These are phyloP conservation scores for Megaceryle torquata DNA, from an alignment of 2,113 vertebrate species.

Conservation along the genomic window DNA sequence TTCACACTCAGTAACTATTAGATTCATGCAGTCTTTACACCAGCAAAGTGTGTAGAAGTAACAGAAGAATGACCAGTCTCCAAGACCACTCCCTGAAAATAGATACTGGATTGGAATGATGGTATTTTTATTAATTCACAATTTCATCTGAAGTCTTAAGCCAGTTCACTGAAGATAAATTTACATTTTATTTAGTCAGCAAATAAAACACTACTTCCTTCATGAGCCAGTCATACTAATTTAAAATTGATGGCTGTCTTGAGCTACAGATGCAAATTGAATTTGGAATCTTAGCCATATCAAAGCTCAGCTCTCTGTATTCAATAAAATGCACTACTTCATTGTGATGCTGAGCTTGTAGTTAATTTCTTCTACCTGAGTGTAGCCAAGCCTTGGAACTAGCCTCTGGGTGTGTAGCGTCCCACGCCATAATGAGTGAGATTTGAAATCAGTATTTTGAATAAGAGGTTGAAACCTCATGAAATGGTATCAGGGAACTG, in stretches of 20 bases:
- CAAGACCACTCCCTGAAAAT: not conserved
- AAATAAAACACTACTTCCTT: not conserved
- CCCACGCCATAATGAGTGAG: not conserved
- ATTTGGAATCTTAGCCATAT: not conserved
- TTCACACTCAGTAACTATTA: not conserved
- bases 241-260: not conserved
- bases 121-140: not conserved
- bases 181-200: not conserved
- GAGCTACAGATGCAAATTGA: not conserved
- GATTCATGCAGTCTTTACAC: not conserved
- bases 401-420: not conserved
- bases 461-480: not conserved
- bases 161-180: not conserved
- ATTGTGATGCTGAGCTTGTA: not conserved
- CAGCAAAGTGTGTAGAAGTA: not conserved
- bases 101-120: not conserved
- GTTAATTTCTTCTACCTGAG: not conserved
- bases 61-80: not conserved
- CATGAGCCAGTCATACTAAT: accelerated
- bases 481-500: not conserved
- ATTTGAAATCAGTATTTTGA: not conserved
- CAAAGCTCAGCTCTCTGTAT: not conserved
- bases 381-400: not conserved
- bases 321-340: not conserved
- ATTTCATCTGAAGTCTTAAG: not conserved